Percentiles rank a stretch among this genome's conserved stretches.
phyloP scores from a whole-genome alignment of 35 echinoderm and acorn worm species.

The Nesometra sesokonis region DNA sequence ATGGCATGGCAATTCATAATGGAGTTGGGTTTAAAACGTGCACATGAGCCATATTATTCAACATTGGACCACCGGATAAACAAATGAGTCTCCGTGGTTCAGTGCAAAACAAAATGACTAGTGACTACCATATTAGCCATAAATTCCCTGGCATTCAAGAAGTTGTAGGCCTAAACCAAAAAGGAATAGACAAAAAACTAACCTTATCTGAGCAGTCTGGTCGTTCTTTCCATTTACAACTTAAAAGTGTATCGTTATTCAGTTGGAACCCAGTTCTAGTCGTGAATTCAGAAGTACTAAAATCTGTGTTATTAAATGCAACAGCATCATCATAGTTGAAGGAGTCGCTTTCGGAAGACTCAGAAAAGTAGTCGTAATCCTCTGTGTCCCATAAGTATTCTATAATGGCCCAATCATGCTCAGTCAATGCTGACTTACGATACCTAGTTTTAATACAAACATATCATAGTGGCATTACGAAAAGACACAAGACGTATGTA shows the following conservation, averaged over 20 bases:
- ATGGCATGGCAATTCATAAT: too few species aligned
- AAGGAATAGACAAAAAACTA: not conserved
- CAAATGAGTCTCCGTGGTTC: too few species aligned
- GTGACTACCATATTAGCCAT: too few species aligned
- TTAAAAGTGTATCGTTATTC: not conserved
- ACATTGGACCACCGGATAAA: too few species aligned
- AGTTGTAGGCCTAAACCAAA: too few species aligned
- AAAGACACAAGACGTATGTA: too few species aligned
- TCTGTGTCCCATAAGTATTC: not conserved
- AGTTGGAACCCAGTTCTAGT: not conserved
- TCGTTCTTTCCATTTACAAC: constrained; percentile 12
- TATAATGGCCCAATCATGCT: not conserved
- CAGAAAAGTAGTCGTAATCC: not conserved
- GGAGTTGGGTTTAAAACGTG: too few species aligned
- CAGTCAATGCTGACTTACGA: not conserved
- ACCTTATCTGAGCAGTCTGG: not conserved
- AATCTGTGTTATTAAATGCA: not conserved
- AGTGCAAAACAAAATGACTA: too few species aligned
- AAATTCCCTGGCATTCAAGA: too few species aligned
- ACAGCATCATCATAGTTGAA: not conserved
- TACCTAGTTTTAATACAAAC: too few species aligned
- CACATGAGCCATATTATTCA: too few species aligned
- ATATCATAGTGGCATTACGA: too few species aligned
- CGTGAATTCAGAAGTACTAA: not conserved
- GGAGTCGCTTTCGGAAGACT: not conserved